phyloP scores from a whole-genome alignment of 2,113 vertebrate genomes.

The Megaleporinus macrocephalus region DNA sequence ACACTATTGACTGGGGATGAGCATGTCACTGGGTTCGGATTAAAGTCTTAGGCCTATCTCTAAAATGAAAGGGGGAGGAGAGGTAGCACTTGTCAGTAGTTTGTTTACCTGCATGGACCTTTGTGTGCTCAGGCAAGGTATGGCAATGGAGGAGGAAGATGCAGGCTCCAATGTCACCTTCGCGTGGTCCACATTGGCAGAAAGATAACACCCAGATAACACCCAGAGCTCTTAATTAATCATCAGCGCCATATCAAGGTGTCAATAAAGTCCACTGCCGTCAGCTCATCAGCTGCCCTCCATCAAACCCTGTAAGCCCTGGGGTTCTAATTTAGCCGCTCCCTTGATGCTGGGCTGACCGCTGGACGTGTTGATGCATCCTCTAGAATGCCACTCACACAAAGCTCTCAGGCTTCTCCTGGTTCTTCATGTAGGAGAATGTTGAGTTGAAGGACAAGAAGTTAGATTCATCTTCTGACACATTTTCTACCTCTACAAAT shows the following conservation, averaged over 20 bases:
- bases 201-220: slow-evolving; percentile 58
- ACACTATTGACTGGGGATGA: slow-evolving; percentile 81
- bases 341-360: slow-evolving; percentile 35
- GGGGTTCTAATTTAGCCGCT: slow-evolving; percentile 58
- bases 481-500: neutral
- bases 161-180: slow-evolving; percentile 71
- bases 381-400: slow-evolving; percentile 22
- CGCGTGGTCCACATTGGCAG: slow-evolving; percentile 66
- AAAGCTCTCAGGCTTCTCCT: slow-evolving; percentile 20
- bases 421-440: slow-evolving; percentile 5
- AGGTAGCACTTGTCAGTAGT: slow-evolving; percentile 69
- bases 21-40: slow-evolving; percentile 77
- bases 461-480: neutral
- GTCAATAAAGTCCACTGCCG: slow-evolving; percentile 60
- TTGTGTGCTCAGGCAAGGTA: slow-evolving; percentile 65
- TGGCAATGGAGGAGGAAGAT: slow-evolving; percentile 60
- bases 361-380: slow-evolving; percentile 27
- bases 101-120: slow-evolving; percentile 72
- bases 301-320: slow-evolving; percentile 59
- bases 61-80: slow-evolving; percentile 62
- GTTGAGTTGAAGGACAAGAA: slow-evolving; percentile 34
- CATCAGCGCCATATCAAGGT: slow-evolving; percentile 66
- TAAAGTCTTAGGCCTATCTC: slow-evolving; percentile 83
- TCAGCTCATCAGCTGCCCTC: slow-evolving; percentile 54
- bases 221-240: slow-evolving; percentile 67